Percentiles rank a stretch among this genome's conserved stretches.
These are phyloP conservation scores for Crocuta crocuta DNA, from an alignment of 2,113 vertebrate genomes.

Conservation along the genomic window DNA sequence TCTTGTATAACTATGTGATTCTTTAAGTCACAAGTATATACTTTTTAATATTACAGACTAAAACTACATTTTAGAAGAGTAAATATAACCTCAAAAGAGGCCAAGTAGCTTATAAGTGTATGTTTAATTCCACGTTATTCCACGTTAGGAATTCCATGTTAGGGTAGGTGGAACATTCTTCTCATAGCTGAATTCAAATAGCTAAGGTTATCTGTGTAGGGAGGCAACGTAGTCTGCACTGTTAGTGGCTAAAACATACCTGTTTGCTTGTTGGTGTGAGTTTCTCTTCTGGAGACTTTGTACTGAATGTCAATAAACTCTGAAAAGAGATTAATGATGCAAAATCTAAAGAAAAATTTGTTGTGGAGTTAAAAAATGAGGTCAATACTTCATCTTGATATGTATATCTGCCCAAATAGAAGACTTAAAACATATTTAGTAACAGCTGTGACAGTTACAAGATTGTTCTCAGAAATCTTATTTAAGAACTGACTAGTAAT, in stretches of 20 bases:
- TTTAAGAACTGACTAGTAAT: neutral
- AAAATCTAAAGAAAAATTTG: neutral
- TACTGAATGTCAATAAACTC: conserved; percentile 94
- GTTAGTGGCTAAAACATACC: conserved; percentile 83
- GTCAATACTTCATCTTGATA: neutral
- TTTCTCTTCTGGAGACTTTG: conserved; percentile 90
- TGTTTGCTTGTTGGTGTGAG: conserved; percentile 92
- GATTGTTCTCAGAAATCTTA: neutral
- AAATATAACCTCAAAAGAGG: neutral
- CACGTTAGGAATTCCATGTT: neutral
- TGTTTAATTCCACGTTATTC: neutral
- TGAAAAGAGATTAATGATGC: conserved; percentile 80
- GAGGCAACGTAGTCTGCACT: neutral
- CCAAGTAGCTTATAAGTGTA: neutral
- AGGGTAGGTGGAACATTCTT: neutral
- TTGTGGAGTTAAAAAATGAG: neutral
- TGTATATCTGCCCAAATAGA: neutral
- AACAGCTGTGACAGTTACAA: neutral
- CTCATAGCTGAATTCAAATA: neutral
- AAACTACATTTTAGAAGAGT: neutral
- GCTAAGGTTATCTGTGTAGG: neutral
- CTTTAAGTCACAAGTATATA: neutral
- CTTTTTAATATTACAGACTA: neutral
- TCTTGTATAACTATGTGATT: neutral
- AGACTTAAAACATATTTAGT: neutral